Conservation (phyloP, 2,797 vertebrate genomes). For the Okamejei kenojei region DNA sequence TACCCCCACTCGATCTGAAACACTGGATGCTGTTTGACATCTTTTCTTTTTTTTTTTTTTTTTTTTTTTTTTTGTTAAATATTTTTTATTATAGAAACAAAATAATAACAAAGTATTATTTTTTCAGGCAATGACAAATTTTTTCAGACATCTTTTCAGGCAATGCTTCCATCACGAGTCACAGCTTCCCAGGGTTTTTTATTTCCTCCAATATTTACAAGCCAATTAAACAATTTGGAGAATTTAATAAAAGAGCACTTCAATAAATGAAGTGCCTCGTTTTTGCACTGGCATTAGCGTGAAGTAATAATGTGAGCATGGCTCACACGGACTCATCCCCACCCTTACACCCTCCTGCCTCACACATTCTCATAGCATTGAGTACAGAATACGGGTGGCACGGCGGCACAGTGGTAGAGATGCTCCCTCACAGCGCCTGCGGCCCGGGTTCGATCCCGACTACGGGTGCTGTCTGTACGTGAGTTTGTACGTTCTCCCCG, state of each 20-base stretch:
- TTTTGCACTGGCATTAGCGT: background rate
- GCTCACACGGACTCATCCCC: background rate
- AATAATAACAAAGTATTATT: no score
- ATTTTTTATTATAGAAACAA: no score
- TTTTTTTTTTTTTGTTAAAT: no score
- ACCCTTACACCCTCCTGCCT: background rate
- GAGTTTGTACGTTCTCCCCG: no score
- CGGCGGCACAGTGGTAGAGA: background rate
- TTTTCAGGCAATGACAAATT: no score
- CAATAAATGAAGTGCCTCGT: background rate
- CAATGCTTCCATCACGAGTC: background rate
- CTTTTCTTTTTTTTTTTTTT: no score
- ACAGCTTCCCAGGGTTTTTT: background rate
- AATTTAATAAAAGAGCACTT: background rate
- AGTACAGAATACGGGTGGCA: no score
- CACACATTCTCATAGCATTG: background rate
- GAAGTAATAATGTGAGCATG: background rate
- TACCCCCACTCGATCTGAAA: background rate
- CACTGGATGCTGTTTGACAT: background rate
- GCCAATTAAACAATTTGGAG: conserved; percentile 8
- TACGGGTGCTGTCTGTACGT: no score
- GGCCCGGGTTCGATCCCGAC: no score
- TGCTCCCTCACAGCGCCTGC: background rate
- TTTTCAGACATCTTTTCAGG: background rate
- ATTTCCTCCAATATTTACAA: background rate